These are phyloP conservation scores for Charina bottae DNA, from an alignment of 2,113 vertebrate species.

Conservation along the genomic window DNA sequence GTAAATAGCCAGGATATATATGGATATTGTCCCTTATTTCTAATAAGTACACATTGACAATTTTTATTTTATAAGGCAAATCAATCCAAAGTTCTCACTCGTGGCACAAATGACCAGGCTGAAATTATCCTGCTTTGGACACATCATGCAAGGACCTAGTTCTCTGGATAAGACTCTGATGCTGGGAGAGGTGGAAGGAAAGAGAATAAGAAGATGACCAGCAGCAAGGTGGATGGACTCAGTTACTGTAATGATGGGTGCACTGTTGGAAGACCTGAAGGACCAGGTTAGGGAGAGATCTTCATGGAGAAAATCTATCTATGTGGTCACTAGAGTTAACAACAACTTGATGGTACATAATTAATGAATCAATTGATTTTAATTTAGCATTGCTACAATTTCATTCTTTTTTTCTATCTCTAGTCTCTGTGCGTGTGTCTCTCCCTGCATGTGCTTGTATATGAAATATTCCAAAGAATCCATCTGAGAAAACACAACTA, in stretches of 20 bases:
- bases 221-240: background rate
- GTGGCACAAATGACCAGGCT: background rate
- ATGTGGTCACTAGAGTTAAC: no score
- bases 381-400: no score
- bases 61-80: background rate
- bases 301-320: no score
- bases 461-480: no score
- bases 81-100: background rate
- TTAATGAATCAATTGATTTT: no score
- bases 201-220: background rate
- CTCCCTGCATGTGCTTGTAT: no score
- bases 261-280: background rate
- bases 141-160: background rate
- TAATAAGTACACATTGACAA: background rate
- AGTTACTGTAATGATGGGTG: background rate
- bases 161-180: background rate
- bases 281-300: background rate
- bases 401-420: no score
- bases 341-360: no score
- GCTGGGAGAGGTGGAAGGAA: background rate
- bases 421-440: no score
- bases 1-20: background rate
- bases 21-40: background rate
- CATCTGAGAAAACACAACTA: no score
- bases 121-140: background rate